Percentiles rank a stretch among this genome's conserved stretches.
phyloP scores from a whole-genome alignment of 1,140 invertebrate genomes.

The Aphidius ervi region DNA sequence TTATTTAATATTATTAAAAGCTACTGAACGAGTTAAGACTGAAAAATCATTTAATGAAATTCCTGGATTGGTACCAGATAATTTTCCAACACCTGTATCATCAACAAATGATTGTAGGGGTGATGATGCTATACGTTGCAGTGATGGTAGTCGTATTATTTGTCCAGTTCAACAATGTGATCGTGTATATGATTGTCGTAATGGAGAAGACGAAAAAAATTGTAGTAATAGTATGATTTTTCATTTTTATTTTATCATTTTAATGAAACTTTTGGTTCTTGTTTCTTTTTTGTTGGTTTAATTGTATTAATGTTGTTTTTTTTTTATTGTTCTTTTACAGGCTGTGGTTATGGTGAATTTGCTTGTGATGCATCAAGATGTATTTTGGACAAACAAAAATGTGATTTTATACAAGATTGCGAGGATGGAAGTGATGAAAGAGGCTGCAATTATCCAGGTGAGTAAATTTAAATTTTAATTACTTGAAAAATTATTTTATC shows the following conservation, averaged over 20 bases:
- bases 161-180: conserved; percentile 51
- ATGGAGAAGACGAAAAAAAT: conserved; percentile 16
- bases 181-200: conserved; percentile 52
- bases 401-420: conserved; percentile 59
- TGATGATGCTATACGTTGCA: conserved; percentile 49
- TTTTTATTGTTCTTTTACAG: conserved; percentile 33
- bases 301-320: conserved; percentile 2
- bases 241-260: background rate
- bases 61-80: background rate
- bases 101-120: conserved; percentile 44
- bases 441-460: conserved; percentile 52
- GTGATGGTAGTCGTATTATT: conserved; percentile 44
- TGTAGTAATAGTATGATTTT: conserved; percentile 18
- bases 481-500: background rate
- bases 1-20: background rate
- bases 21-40: background rate
- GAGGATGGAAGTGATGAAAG: conserved; percentile 59
- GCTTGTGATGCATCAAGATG: conserved; percentile 48
- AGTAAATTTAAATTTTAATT: conserved; percentile 37
- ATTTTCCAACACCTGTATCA: background rate
- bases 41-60: background rate
- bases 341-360: conserved; percentile 44
- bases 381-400: conserved; percentile 48
- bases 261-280: background rate
- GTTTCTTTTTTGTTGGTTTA: background rate